Base-by-base conservation (phyloP, 2,113 vertebrate species). In the Sander lucioperca region DNA sequence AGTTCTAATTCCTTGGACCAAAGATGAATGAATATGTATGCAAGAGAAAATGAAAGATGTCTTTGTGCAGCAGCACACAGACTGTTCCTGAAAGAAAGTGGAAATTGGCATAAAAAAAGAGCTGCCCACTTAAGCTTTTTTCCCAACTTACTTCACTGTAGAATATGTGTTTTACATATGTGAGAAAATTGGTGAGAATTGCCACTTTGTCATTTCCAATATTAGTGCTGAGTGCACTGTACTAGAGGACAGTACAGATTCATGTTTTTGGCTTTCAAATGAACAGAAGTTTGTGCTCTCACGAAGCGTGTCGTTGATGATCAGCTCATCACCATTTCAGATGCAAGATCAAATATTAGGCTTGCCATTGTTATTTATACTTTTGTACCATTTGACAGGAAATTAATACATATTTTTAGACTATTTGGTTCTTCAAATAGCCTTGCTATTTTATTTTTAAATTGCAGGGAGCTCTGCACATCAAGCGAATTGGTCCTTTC, bases 161-260 rank as follows among this genome's bases (percentile, higher is more conserved):
- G 21, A 77, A 80, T 67, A 77, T 74, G 74, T 82, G 64, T 85
- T 88, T 73, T 65, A 59, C 69, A 78, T 66, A 79, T 81, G 78
- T 75, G 83, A 58, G 76, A 79, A 82, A 89, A 77, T 62, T 66
- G 63, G 75, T 83, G 86, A 54, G 70, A 89, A 80, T 79, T 63
- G 54, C 21, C 78, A 30, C 45, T 70, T 54, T 48, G 23, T 61
- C 15, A 27, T 48, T 43, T 71, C 72, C 18, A 79, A 39, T 33
- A n/a, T 63, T 39, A 61, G 64, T 19, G 50, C 47, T 62, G 33
- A 80, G 58, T 58, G 48, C 48, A 57, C 43, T 3, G 2, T 11
- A 30, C 19, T 30, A 61, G 3, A 79, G 18, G 23, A 80, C 10
- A 12, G 3, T 59, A 36, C 51, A 48, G 47, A 70, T 73, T 56